Conservation (phyloP, 2,113 vertebrate species). For the Thymallus thymallus region DNA sequence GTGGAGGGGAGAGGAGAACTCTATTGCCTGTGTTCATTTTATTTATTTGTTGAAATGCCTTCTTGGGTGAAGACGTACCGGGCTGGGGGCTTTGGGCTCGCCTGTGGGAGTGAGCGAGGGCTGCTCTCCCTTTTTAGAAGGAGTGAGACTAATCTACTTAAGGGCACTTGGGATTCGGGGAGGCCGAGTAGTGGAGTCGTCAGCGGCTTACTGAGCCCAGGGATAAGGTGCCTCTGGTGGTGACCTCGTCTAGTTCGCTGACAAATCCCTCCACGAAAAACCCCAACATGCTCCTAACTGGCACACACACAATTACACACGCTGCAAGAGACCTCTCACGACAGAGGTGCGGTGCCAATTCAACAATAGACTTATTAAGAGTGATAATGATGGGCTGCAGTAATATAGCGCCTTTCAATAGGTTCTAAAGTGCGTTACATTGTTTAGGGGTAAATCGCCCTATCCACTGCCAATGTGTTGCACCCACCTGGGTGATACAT, state of each 20-base stretch:
- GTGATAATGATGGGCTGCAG: no score
- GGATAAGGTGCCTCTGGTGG: constrained; percentile 9
- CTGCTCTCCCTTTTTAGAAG: constrained; percentile 25
- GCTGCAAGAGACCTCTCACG: neutral
- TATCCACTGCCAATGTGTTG: no score
- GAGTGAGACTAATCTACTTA: constrained; percentile 56
- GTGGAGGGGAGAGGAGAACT: constrained; percentile 4
- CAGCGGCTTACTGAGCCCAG: neutral
- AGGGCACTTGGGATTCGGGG: constrained; percentile 21
- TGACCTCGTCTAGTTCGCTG: neutral
- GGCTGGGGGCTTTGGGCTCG: constrained; percentile 27
- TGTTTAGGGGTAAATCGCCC: no score
- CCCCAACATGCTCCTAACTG: neutral
- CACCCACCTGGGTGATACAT: no score
- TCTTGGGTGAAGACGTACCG: constrained; percentile 14
- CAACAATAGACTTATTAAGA: no score
- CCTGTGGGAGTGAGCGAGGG: constrained; percentile 15
- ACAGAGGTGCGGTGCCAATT: no score
- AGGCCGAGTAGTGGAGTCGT: neutral
- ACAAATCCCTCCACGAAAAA: constrained; percentile 6
- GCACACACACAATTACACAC: neutral
- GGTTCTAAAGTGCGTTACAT: no score
- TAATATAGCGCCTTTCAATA: no score
- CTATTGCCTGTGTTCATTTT: constrained; percentile 20
- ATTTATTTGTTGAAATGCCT: constrained; percentile 50